Percentiles rank a stretch among this genome's conserved stretches.
Evolutionary conservation across 2,113 vertebrate genomes (phyloP).

Genomic region (Anhinga rufa): DNA sequence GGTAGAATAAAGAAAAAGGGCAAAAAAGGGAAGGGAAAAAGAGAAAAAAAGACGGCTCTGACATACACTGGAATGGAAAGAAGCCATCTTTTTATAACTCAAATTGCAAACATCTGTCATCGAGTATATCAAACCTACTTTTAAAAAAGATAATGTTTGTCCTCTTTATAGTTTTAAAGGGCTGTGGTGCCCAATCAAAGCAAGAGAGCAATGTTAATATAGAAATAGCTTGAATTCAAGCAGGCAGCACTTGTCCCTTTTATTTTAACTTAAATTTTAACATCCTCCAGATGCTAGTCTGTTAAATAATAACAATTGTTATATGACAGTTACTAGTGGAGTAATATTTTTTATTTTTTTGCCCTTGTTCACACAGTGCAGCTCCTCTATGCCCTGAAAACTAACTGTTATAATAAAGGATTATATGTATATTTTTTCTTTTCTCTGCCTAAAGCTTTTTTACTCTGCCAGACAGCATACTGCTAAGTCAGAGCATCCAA

Average conservation of each 20-base stretch:
- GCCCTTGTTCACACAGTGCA: not conserved
- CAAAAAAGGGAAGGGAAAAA: not conserved
- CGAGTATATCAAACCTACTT: slow-evolving; percentile 21
- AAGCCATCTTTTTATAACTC: slow-evolving; percentile 36
- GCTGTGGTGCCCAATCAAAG: slow-evolving; percentile 3
- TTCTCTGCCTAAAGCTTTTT: slow-evolving; percentile 6
- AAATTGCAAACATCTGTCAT: slow-evolving; percentile 41
- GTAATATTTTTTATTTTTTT: not conserved
- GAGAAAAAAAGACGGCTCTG: not conserved
- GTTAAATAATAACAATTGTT: slow-evolving; percentile 47
- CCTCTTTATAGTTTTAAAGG: slow-evolving; percentile 11
- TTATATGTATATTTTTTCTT: not conserved
- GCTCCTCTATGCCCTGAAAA: not conserved
- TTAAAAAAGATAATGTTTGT: slow-evolving; percentile 36
- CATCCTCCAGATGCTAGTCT: slow-evolving; percentile 16
- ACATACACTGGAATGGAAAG: slow-evolving; percentile 11
- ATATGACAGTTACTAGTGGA: not conserved
- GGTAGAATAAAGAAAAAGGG: not conserved
- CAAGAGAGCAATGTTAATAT: not conserved
- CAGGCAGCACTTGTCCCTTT: slow-evolving; percentile 38
- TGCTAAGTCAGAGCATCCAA: not conserved
- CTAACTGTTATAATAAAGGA: not conserved
- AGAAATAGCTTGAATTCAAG: slow-evolving; percentile 21
- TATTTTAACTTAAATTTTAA: slow-evolving; percentile 41
- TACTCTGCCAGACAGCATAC: not conserved